Base-by-base conservation (phyloP, 2,113 vertebrate species). In the Panthera leo region DNA sequence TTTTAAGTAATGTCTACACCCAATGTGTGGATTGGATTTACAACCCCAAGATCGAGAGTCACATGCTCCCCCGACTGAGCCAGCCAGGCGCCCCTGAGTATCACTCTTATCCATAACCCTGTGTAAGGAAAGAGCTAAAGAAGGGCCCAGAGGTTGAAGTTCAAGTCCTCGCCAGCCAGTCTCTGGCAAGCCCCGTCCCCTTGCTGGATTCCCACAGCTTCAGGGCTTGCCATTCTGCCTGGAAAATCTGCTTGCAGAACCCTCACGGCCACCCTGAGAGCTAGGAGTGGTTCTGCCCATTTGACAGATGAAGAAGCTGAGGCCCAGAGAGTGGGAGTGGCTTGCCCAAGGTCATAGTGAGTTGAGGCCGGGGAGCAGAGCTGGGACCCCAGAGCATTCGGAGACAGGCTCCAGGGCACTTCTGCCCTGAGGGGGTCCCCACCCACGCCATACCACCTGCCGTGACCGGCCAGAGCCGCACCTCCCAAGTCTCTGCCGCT, bases 401-500 rank as follows among this genome's bases (percentile, higher is more conserved):
- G 15, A 70, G 68, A 27, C 12, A 6, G 53, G 16, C 2, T 7
- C 71, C 48, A 18, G 29, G 0, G 2, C 27, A 9, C 27, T 1
- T 55, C 45, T 67, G 48, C 61, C 61, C 3, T 75, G 15, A 78
- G 73, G 63, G 71, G 42, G 19, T 53, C 68, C 23, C n/a, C n/a
- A 19, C 31, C 27, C 51, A 10, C 4, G 7, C 39, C 16, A 29
- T 4, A 31, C 21, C n/a, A 18, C 29, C 2, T 2, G 13, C 19
- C 23, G 79, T 11, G 48, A 25, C 73, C 19, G 0, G 8, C 9
- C 16, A 25, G 12, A 3, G 2, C 6, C 48, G 23, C 39, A 12
- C 53, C 36, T 88, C n/a, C 5, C 34, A 4, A 21, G 7, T n/a
- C 61, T 87, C 34, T 63, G 14, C 11, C 36, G 36, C 7, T 1